phyloP scores from a whole-genome alignment of 2,797 vertebrate genomes.

The Manis pentadactyla region DNA sequence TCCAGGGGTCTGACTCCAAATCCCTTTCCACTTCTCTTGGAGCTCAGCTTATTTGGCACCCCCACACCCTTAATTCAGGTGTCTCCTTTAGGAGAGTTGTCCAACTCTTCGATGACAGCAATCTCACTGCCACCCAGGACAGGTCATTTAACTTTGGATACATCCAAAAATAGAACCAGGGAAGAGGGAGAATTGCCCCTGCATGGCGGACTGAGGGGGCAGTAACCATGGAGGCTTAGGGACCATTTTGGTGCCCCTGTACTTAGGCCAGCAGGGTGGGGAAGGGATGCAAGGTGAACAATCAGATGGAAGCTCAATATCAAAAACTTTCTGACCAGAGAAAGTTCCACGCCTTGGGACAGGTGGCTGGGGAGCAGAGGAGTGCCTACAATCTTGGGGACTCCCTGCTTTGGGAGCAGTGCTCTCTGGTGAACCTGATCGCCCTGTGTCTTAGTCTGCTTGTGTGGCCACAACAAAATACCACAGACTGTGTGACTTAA shows the following conservation, averaged over 20 bases:
- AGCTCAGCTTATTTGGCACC: neutral
- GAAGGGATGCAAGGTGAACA: neutral
- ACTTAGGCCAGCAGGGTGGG: neutral
- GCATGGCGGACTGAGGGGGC: accelerated
- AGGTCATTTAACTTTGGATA: neutral
- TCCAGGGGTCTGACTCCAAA: neutral
- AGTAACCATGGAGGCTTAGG: neutral
- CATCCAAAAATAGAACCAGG: neutral
- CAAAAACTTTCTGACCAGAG: neutral
- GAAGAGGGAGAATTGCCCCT: neutral
- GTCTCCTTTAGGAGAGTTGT: neutral
- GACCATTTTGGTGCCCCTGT: neutral
- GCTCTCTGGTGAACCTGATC: accelerated
- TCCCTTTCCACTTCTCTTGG: neutral
- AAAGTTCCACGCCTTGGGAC: neutral
- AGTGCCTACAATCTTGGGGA: neutral
- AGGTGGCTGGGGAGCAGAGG: neutral
- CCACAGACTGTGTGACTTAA: neutral
- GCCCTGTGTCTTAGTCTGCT: neutral
- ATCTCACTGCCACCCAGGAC: neutral
- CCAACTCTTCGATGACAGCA: neutral
- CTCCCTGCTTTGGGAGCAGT: neutral
- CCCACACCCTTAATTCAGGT: neutral
- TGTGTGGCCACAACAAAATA: accelerated
- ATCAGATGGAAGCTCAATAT: accelerated